Conservation (phyloP, 2,888 invertebrate species). For the Pollenia angustigena region DNA sequence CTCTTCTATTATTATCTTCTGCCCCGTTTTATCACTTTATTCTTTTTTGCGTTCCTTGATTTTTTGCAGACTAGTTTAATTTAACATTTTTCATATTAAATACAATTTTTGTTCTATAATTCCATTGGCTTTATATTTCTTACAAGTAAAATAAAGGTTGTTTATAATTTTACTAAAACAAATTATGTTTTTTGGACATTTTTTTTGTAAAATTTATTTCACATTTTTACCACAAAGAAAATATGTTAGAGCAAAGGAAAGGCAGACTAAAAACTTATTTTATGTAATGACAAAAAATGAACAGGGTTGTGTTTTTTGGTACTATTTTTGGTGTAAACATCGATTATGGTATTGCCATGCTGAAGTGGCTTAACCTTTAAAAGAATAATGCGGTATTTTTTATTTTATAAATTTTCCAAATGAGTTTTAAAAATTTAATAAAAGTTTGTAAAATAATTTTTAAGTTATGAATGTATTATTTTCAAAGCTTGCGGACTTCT, state of each 20-base stretch:
- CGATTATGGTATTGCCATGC: background rate
- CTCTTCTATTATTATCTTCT: constrained; percentile 58
- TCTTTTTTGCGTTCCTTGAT: constrained; percentile 22
- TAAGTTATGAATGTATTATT: no score
- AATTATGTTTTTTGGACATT: constrained; percentile 36
- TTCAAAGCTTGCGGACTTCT: no score
- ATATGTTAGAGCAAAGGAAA: constrained; percentile 62
- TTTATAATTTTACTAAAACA: constrained; percentile 18
- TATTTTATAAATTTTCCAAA: no score
- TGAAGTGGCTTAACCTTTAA: background rate
- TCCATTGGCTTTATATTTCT: constrained; percentile 8
- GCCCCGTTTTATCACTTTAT: constrained; percentile 47
- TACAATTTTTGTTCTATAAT: background rate
- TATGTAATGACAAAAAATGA: constrained; percentile 67
- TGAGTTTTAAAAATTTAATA: no score
- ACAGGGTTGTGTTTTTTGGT: constrained; percentile 20
- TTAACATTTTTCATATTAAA: background rate
- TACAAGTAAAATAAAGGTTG: constrained; percentile 7
- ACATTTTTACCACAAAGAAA: constrained; percentile 68
- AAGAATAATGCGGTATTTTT: no score
- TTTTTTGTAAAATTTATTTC: constrained; percentile 41
- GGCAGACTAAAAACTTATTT: constrained; percentile 64
- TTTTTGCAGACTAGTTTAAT: constrained; percentile 44
- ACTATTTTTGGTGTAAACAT: background rate
- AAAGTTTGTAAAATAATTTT: no score